Evolutionary conservation across 2,797 vertebrate species (phyloP), one percentile per base, ranked within the genome.

Genomic region (Geotrypetes seraphini): DNA sequence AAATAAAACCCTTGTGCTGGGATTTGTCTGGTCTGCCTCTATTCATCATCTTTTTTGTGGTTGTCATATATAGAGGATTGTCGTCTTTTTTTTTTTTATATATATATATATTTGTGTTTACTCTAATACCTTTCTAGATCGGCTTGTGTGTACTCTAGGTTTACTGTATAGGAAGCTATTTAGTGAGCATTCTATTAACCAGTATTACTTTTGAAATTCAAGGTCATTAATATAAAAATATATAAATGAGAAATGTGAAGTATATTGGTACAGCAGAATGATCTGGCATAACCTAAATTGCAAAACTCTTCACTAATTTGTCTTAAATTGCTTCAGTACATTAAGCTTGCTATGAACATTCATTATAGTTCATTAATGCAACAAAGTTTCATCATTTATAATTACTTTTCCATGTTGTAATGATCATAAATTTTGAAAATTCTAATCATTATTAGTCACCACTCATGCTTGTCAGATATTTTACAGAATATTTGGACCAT

Each of bases 341-440:
- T 73, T 80, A 77, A 60, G 22, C 53, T 66, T 47, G 11, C 68
- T 61, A 36, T 29, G 40, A 64, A 33, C 58, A 71, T 73, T 65
- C 60, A 71, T 79, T 75, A 73, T 5, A 62, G 37, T 49, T 77
- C 79, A 83, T 79, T 76, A 78, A 69, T 53, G 44, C 61, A 73
- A 75, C 52, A 62, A 54, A 71, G 70, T 79, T 79, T 70, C 73
- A 67, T 66, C 75, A 67, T 70, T 78, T 60, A 35, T 73, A 73
- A 80, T 73, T 75, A 74, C 60, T 69, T 71, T 64, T 64, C 67
- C 59, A 55, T 47, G 62, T 69, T 72, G 46, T 57, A 72, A 64
- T 65, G 60, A 68, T 73, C 63, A 71, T 73, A 71, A 65, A 69
- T 74, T 68, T 69, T 63, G 46, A 71, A 62, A 70, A 65, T 61